Percentiles rank a stretch among this genome's conserved stretches.
These are phyloP conservation scores for Knipowitschia caucasica DNA, from an alignment of 2,797 vertebrate genomes.

Conservation along the genomic window DNA sequence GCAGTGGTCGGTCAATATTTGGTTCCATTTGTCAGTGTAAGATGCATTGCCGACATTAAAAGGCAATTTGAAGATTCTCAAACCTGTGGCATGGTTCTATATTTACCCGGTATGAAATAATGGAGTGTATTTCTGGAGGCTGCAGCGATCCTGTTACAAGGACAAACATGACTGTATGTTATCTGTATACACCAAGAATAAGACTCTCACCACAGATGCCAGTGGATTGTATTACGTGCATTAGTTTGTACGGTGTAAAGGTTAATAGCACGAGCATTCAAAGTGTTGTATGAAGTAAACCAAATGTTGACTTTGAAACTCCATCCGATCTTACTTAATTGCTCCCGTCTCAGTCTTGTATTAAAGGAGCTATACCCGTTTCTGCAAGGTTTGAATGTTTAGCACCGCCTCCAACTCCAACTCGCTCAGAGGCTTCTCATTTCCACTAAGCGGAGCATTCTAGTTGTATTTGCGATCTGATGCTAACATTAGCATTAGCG, in stretches of 20 bases:
- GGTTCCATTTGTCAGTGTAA: constrained; percentile 24
- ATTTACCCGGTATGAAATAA: constrained; percentile 16
- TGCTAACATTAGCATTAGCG: too few relatives aligned
- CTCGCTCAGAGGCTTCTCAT: too few relatives aligned
- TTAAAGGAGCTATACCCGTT: too few relatives aligned
- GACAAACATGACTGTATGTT: constrained; percentile 24
- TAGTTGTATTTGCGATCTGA: too few relatives aligned
- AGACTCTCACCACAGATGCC: background rate
- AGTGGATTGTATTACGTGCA: background rate
- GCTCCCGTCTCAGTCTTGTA: too few relatives aligned
- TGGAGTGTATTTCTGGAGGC: constrained; percentile 7
- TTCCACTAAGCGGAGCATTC: too few relatives aligned
- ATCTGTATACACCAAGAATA: constrained; percentile 22
- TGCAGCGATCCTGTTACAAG: constrained; percentile 24
- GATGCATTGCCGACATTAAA: constrained; percentile 37
- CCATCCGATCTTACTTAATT: too few relatives aligned
- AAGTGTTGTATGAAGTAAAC: too few relatives aligned
- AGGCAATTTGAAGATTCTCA: constrained; percentile 33
- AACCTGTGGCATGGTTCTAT: constrained; percentile 34
- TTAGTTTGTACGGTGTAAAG: background rate
- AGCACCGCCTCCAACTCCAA: too few relatives aligned
- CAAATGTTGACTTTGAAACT: too few relatives aligned
- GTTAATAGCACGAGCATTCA: background rate
- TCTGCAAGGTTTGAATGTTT: too few relatives aligned
- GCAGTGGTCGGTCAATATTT: constrained; percentile 24